Evolutionary conservation across 2,797 vertebrate species (phyloP), one percentile per base, ranked within the genome.

Genomic region (Brachyalestes nurse): DNA sequence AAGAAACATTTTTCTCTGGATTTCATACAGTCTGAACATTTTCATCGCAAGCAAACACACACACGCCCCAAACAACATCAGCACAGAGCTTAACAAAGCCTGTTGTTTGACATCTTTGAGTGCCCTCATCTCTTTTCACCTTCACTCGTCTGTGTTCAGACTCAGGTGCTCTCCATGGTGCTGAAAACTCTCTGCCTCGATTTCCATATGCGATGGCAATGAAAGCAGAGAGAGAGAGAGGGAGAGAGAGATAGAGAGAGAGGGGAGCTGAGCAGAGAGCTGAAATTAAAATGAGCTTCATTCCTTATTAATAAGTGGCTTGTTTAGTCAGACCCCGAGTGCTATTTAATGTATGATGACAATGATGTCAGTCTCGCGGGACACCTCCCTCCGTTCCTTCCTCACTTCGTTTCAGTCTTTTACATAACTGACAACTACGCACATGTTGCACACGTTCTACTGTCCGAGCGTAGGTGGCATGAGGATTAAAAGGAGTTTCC

Each of bases 281-380:
- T 93, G 92, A 92, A 92, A 93, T 92, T 92, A 93, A 83, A 90
- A 91, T 84, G 21, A 85, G 85, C 79, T 87, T 92, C 89, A 90
- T 93, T 91, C 87, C 90, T 92, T 93, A 93, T 94, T 93, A 93
- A 93, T 90, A 89, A 90, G 87, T 86, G 82, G 88, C 57, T 90
- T 93, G 91, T 94, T 94, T 93, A 93, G 91, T 91, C 90, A 90
- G 91, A 93, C 91, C 90, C 80, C 85, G 83, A 91, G 92, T 92
- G 88, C 91, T 93, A 87, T 94, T 95, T 91, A 91, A 92, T 94
- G 92, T 91, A 93, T 92, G 89, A 93, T 92, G 91, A 92, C 91
- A 93, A 89, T 85, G 87, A 89, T 85, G 87, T 87, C 57, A 84
- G 89, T 92, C 90, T 88, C 34, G 91, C 87, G 91, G 53, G 78